Conservation (phyloP, 2,113 vertebrate genomes). For the Chionomys nivalis region DNA sequence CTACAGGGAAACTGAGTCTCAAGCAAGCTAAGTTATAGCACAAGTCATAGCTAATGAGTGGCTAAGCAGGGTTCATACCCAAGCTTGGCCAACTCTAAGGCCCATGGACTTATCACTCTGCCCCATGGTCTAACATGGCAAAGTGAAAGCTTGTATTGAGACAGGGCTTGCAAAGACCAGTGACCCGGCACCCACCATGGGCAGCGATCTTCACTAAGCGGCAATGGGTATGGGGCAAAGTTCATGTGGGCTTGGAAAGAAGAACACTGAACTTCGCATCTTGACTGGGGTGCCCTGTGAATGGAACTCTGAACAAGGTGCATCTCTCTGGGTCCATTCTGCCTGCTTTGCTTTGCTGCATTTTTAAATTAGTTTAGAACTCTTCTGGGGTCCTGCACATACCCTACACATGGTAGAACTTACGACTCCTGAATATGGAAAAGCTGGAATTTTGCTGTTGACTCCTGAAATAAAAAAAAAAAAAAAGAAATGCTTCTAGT, state of each 20-base stretch:
- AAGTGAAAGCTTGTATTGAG: background rate
- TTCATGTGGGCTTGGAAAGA: background rate
- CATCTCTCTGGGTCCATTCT: background rate
- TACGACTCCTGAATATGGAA: background rate
- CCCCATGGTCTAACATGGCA: background rate
- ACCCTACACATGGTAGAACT: background rate
- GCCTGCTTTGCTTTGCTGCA: background rate
- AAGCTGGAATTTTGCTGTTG: background rate
- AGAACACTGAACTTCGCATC: background rate
- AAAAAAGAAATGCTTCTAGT: background rate
- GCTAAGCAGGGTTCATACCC: background rate
- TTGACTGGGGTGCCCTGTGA: background rate
- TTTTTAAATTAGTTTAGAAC: background rate
- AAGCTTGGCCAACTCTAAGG: background rate
- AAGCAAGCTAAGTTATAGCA: background rate
- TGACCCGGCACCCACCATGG: no score
- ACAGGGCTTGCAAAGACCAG: background rate
- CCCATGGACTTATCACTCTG: no score
- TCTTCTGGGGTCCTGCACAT: background rate
- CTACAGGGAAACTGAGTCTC: background rate
- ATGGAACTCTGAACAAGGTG: background rate
- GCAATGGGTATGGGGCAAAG: no score
- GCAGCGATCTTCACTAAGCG: background rate
- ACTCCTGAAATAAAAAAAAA: slow-evolving; percentile 13
- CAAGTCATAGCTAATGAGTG: background rate